Percentiles rank a stretch among this genome's conserved stretches.
Evolutionary conservation across 2,797 vertebrate species (phyloP).

Genomic region (Hipposideros larvatus): DNA sequence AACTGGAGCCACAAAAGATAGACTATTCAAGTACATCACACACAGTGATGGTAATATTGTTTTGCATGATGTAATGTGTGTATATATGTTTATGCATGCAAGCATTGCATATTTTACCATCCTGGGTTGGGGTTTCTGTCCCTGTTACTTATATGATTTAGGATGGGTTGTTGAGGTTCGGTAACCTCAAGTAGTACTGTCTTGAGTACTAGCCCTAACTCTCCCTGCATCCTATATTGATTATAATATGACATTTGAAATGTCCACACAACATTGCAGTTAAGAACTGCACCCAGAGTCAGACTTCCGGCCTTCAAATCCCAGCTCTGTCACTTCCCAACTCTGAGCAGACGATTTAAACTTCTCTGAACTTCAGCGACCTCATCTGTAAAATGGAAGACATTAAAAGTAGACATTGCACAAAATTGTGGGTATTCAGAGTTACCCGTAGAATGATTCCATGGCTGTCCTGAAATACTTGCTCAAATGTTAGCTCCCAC

Average conservation of each 20-base stretch:
- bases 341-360: not conserved
- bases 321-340: not conserved
- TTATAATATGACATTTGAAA: not conserved
- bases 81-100: fast-evolving
- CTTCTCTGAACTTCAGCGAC: not conserved
- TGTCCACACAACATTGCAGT: fast-evolving
- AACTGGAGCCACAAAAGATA: not conserved
- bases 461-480: not conserved
- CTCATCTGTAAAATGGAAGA: not conserved
- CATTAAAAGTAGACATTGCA: fast-evolving
- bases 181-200: too few species aligned
- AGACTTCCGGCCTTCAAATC: not conserved
- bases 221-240: not conserved
- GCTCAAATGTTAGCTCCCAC: not conserved
- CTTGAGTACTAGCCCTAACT: fast-evolving
- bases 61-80: not conserved
- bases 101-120: not conserved
- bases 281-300: not conserved
- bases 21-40: fast-evolving
- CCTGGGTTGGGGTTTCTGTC: not conserved
- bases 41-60: not conserved
- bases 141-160: not conserved
- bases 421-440: not conserved
- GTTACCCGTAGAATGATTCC: fast-evolving
- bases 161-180: not conserved